phyloP scores from a whole-genome alignment of 2,797 vertebrate species.

The Brotula barbata region DNA sequence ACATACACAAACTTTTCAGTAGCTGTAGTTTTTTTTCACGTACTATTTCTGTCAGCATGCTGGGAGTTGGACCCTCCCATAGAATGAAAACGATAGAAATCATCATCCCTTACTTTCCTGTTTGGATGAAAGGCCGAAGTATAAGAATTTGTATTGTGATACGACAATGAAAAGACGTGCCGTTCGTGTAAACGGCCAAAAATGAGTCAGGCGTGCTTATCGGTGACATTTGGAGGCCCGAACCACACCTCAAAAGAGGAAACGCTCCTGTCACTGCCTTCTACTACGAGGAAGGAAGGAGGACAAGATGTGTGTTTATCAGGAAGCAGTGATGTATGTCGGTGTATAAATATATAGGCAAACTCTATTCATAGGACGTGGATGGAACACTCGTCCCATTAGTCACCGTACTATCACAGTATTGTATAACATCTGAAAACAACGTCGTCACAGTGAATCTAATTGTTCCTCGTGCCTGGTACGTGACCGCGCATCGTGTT shows the following conservation, averaged over 20 bases:
- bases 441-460: slow-evolving; percentile 28
- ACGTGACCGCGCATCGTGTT: slow-evolving; percentile 52
- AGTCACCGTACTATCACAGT: slow-evolving; percentile 24
- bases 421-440: slow-evolving; percentile 31
- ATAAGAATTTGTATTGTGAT: not conserved
- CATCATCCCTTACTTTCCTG: slow-evolving; percentile 40
- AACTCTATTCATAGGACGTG: slow-evolving; percentile 20
- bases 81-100: not conserved
- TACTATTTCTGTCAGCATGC: not conserved
- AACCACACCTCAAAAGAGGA: slow-evolving; percentile 42
- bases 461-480: slow-evolving; percentile 22
- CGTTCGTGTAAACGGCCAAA: slow-evolving; percentile 7
- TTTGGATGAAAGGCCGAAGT: slow-evolving; percentile 33
- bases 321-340: slow-evolving; percentile 35
- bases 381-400: slow-evolving; percentile 42
- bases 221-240: slow-evolving; percentile 22
- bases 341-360: slow-evolving; percentile 28
- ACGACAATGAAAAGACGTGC: not conserved
- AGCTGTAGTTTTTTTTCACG: slow-evolving; percentile 3
- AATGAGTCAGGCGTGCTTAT: slow-evolving; percentile 28
- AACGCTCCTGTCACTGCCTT: slow-evolving; percentile 49
- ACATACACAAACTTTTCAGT: slow-evolving; percentile 32
- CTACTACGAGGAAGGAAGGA: slow-evolving; percentile 51
- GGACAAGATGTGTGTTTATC: slow-evolving; percentile 48
- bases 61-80: not conserved